Conservation (phyloP, 2,797 vertebrate genomes). For the Micromesistius poutassou region DNA sequence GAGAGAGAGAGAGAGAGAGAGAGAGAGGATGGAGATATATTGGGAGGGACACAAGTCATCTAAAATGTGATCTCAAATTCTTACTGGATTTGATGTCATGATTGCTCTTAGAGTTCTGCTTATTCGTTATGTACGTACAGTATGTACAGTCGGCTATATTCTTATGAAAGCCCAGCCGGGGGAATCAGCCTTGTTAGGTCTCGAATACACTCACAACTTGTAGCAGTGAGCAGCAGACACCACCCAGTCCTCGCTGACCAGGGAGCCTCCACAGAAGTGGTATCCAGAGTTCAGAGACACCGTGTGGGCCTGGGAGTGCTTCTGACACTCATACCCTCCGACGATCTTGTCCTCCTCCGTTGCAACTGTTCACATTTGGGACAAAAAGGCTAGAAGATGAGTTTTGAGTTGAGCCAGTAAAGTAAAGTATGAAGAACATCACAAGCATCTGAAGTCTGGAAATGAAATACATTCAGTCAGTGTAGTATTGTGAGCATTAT, state of each 20-base stretch:
- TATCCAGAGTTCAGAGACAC: slow-evolving; percentile 63
- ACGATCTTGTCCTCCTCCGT: slow-evolving; percentile 69
- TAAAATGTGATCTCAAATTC: neutral
- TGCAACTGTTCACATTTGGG: slow-evolving; percentile 22
- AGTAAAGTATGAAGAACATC: neutral
- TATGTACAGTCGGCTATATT: neutral
- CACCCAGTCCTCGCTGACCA: slow-evolving; percentile 62
- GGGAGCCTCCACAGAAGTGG: slow-evolving; percentile 60
- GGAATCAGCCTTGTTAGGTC: neutral
- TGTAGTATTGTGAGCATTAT: neutral
- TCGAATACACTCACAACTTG: slow-evolving; percentile 36
- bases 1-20: no score
- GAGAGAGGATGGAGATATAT: neutral
- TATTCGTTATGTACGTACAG: neutral
- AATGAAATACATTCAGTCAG: neutral
- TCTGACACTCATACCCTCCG: slow-evolving; percentile 60
- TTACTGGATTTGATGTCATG: neutral
- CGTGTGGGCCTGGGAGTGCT: slow-evolving; percentile 56
- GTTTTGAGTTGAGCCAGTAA: neutral
- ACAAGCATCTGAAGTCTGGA: neutral
- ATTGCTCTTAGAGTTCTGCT: neutral
- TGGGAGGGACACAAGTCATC: neutral
- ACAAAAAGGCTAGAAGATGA: neutral
- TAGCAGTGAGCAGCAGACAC: slow-evolving; percentile 70
- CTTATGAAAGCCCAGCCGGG: neutral